Percentiles rank a stretch among this genome's conserved stretches.
Conservation (phyloP, 2,797 vertebrate species). For the Nasua narica region DNA sequence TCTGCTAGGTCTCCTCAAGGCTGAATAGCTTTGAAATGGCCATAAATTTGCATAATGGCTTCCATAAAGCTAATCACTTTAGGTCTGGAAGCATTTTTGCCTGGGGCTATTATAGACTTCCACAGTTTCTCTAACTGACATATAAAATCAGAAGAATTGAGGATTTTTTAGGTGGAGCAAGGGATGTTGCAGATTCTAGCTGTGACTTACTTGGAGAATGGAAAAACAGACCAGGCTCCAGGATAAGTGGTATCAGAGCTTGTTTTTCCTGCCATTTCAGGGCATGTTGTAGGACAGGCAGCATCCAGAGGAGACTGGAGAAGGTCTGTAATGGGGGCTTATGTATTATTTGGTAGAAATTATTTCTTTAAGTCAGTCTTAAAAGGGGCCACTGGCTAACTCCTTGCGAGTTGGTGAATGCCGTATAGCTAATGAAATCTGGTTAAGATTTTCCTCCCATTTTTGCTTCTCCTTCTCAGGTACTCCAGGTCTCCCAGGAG, state of each 20-base stretch:
- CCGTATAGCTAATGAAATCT: background rate
- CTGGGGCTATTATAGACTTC: background rate
- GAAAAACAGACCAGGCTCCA: background rate
- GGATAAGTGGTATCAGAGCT: background rate
- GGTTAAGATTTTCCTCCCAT: background rate
- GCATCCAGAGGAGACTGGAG: background rate
- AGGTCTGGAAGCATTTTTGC: slow-evolving; percentile 39
- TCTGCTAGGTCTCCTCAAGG: slow-evolving; percentile 25
- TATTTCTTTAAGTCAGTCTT: background rate
- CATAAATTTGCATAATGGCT: slow-evolving; percentile 32
- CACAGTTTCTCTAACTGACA: background rate
- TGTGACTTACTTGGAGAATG: background rate
- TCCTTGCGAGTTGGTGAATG: background rate
- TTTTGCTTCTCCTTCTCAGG: background rate
- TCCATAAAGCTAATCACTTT: slow-evolving; percentile 29
- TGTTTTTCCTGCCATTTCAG: background rate
- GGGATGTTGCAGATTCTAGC: background rate
- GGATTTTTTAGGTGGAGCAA: background rate
- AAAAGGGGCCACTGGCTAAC: background rate
- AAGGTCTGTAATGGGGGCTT: background rate
- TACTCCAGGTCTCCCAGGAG: background rate
- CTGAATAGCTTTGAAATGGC: slow-evolving; percentile 42
- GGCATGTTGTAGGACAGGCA: too few species aligned
- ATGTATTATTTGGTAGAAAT: background rate
- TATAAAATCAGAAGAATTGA: background rate